Evolutionary conservation across 2,797 vertebrate genomes (phyloP).

Genomic region (Dallia pectoralis): DNA sequence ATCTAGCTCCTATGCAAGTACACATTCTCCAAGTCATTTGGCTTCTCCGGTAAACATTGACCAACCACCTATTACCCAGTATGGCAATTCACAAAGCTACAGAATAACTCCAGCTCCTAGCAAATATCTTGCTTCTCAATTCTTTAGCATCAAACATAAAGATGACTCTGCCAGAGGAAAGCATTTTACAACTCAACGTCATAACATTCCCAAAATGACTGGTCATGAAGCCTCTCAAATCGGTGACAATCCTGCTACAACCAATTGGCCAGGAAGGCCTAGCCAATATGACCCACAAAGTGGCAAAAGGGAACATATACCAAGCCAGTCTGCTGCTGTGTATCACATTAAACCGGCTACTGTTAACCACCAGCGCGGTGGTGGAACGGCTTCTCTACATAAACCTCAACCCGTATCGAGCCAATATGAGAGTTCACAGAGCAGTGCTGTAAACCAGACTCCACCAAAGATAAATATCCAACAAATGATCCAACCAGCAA

Average conservation of each 20-base stretch:
- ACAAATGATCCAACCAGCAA: neutral
- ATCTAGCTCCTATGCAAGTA: neutral
- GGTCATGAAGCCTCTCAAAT: too few species aligned
- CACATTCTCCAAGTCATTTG: neutral
- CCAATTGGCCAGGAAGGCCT: too few species aligned
- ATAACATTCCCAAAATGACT: too few species aligned
- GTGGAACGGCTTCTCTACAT: neutral
- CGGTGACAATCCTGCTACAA: too few species aligned
- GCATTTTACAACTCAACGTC: too few species aligned
- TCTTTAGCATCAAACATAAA: neutral
- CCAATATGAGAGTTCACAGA: neutral
- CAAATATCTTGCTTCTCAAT: neutral
- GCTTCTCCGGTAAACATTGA: neutral
- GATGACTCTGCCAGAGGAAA: too few species aligned
- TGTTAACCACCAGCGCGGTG: neutral
- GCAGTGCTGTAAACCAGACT: neutral
- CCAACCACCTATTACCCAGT: slow-evolving; percentile 9
- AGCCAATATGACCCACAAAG: neutral
- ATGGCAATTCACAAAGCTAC: neutral
- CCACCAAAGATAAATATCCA: neutral
- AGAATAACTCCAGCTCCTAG: neutral
- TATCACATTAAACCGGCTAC: too few species aligned
- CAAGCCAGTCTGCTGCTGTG: neutral
- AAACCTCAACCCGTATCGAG: neutral
- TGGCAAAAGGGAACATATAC: slow-evolving; percentile 12